Base-by-base conservation (phyloP, 2,888 invertebrate genomes). In the Meiosimyza platycephala region DNA sequence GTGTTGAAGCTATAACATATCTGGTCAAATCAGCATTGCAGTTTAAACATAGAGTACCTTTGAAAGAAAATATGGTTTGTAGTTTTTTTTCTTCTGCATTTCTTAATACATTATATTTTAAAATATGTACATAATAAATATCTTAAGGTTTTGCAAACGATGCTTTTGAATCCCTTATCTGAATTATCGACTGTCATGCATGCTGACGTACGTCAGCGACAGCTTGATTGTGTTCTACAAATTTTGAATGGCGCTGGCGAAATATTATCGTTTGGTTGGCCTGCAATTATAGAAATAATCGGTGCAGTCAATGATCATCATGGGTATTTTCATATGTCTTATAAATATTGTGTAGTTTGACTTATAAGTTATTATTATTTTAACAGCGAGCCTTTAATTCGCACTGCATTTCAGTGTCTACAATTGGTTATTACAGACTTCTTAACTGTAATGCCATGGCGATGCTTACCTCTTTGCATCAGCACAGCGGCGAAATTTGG, bases 401-500 rank as follows among this genome's bases (percentile, higher is more conserved):
- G 97, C 52, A 93, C 95, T 73, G 98, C 98, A 68, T 99, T 98
- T 89, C 97, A 98, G 87, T 97, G 98, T 88, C 91, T 98, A 66
- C 98, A 98, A 86, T 89, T 98, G 78, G 96, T 98, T 69, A 95
- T 97, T 28, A 97, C 98, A 0, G 98, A 99, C 88, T 94, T 97
- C 87, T 89, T 99, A 78, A 94, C 95, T 47, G 93, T 95, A 66
- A 95, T 99, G 89, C 97, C 98, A 0, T 95, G 95, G 89, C 90
- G 94, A 76, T 98, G 97, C 86, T 90, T 99, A 79, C 95, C 95
- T 40, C 90, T 94, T 65, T 97, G 95, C 84, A 93, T 98, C 18
- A 95, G 95, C 77, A 96, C 97, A 0, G 97, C 98, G 6, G 95
- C 97, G 0, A 96, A 95, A 85, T 99, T 98, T 89, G 98, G 98